phyloP scores from a whole-genome alignment of 2,888 invertebrate genomes.

The Schrankia costaestrigalis region DNA sequence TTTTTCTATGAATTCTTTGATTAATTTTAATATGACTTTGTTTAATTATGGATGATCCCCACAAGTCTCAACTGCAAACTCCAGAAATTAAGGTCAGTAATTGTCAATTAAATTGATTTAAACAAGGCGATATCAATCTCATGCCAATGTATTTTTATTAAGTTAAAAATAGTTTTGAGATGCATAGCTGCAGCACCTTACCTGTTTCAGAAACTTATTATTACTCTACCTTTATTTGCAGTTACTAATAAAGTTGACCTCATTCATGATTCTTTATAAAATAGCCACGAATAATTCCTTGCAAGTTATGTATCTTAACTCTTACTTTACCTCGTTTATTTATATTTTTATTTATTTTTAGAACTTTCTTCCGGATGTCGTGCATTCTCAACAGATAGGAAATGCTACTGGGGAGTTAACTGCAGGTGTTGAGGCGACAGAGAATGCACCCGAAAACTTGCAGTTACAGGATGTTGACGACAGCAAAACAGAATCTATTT shows the following conservation, averaged over 20 bases:
- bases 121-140: constrained; percentile 32
- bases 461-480: constrained; percentile 39
- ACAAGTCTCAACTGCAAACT: constrained; percentile 48
- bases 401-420: constrained; percentile 46
- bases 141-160: constrained; percentile 52
- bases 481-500: constrained; percentile 66
- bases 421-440: constrained; percentile 38
- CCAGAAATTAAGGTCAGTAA: constrained; percentile 61
- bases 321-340: constrained; percentile 41
- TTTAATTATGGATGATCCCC: constrained; percentile 74
- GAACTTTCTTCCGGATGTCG: constrained; percentile 78
- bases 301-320: too few species aligned
- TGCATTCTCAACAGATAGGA: constrained; percentile 74
- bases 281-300: too few species aligned
- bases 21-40: constrained; percentile 68
- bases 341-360: constrained; percentile 75
- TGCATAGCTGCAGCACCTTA: constrained; percentile 51
- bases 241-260: too few species aligned
- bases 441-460: constrained; percentile 36
- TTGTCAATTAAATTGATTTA: constrained; percentile 10
- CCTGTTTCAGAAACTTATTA: constrained; percentile 29
- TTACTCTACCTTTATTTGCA: constrained; percentile 4
- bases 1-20: constrained; percentile 52
- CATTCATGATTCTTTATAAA: constrained; percentile 19
- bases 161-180: constrained; percentile 61